Percentiles rank a stretch among this genome's conserved stretches.
These are phyloP conservation scores for Drosophila conformis DNA, from an alignment of 2,888 invertebrate species.

Conservation along the genomic window DNA sequence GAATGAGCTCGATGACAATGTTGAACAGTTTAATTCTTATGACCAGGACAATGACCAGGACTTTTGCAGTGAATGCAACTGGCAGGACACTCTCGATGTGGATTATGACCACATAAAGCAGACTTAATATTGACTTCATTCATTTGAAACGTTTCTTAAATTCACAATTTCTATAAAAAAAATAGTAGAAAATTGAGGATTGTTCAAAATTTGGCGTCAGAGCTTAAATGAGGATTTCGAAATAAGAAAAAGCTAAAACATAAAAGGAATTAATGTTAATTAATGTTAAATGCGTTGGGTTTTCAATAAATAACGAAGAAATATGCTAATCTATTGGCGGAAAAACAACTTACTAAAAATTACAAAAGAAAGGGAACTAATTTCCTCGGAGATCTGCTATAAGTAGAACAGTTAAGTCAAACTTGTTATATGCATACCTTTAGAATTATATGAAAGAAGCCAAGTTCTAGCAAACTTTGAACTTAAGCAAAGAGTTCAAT, in stretches of 20 bases:
- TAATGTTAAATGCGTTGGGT: background rate
- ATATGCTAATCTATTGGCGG: too few species aligned
- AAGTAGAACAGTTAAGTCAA: too few species aligned
- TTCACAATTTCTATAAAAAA: background rate
- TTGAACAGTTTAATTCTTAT: background rate
- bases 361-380: background rate
- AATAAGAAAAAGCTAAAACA: background rate
- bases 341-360: too few species aligned
- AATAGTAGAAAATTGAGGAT: background rate
- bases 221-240: constrained; percentile 4
- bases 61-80: constrained; percentile 12
- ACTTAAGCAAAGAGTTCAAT: background rate
- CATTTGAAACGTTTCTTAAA: background rate
- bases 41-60: constrained; percentile 3
- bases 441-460: background rate
- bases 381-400: background rate
- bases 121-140: constrained; percentile 1
- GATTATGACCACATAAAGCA: constrained; percentile 21
- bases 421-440: too few species aligned
- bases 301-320: too few species aligned
- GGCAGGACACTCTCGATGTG: constrained; percentile 19
- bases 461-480: background rate
- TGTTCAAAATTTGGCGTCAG: background rate
- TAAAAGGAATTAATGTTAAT: too few species aligned
- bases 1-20: background rate